Evolutionary conservation across 2,113 vertebrate species (phyloP).

Genomic region (Macroglossus sobrinus): DNA sequence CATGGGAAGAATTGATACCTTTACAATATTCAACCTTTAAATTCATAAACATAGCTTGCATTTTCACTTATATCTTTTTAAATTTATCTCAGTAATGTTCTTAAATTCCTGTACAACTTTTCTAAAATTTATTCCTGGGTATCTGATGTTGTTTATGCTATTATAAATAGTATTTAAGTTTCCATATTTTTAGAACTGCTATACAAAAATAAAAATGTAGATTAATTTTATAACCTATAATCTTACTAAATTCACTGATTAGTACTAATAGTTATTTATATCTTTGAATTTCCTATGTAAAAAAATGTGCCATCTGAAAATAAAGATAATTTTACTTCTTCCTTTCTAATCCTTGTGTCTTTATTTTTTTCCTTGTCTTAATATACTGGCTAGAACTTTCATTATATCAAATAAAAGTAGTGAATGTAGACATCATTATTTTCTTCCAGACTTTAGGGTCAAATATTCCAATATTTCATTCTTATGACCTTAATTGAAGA

Average conservation of each 20-base stretch:
- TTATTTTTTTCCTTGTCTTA: not conserved
- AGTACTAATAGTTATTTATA: not conserved
- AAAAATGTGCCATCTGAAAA: not conserved
- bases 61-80: not conserved
- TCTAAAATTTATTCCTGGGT: not conserved
- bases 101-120: not conserved
- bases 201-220: not conserved
- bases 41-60: not conserved
- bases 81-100: not conserved
- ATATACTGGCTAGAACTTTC: not conserved
- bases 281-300: not conserved
- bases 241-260: not conserved
- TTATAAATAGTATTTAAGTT: not conserved
- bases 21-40: not conserved
- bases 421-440: not conserved
- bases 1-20: not conserved
- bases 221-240: not conserved
- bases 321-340: not conserved
- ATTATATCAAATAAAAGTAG: not conserved
- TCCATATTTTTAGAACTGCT: not conserved
- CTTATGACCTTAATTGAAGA: not conserved
- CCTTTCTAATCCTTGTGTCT: not conserved
- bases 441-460: not conserved
- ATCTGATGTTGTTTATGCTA: not conserved
- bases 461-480: not conserved